Evolutionary conservation across 2,113 vertebrate species (phyloP), one percentile per base, ranked within the genome.

Genomic region (Dascyllus trimaculatus): DNA sequence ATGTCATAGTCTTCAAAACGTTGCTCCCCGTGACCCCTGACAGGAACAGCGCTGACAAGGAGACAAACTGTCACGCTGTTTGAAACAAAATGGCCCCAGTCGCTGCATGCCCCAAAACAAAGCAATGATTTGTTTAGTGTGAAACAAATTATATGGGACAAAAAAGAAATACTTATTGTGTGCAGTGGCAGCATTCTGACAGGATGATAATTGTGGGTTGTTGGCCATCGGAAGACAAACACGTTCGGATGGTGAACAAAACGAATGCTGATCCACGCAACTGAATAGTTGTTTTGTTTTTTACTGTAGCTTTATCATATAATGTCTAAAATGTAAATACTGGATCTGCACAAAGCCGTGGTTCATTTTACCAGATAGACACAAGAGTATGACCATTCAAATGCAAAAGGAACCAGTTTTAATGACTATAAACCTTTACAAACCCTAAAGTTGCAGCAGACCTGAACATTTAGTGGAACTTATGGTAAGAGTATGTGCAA

Each of bases 131-230:
- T 71, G 69, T 85, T 72, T 61, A 17, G 59, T 46, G 73, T 69
- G 64, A 49, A 57, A 70, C 32, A 73, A 61, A 83, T 80, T 69
- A 76, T 49, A 26, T 45, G 43, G 11, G 38, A 46, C 63, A 64
- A 62, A 51, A 49, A 60, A 35, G 69, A 45, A 32, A 45, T 0
- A 11, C 11, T 9, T 35, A 71, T 84, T 85, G 65, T 85, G 59
- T 58, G 40, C 29, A 56, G 54, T 52, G 64, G 65, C 75, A 69
- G 67, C n/a, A 46, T 78, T 48, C 52, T 86, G 85, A 87, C 80
- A 76, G 60, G 45, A 35, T 62, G 60, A 38, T 89, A 82, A 85
- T 83, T 86, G 79, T 54, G 60, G 80, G 72, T 60, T 89, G 84
- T 57, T 82, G 79, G 71, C 69, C 68, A 21, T 25, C 24, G 43